Evolutionary conservation across 2,888 invertebrate species (phyloP), one percentile per base, ranked within the genome.

Genomic region (Troides aeacus): DNA sequence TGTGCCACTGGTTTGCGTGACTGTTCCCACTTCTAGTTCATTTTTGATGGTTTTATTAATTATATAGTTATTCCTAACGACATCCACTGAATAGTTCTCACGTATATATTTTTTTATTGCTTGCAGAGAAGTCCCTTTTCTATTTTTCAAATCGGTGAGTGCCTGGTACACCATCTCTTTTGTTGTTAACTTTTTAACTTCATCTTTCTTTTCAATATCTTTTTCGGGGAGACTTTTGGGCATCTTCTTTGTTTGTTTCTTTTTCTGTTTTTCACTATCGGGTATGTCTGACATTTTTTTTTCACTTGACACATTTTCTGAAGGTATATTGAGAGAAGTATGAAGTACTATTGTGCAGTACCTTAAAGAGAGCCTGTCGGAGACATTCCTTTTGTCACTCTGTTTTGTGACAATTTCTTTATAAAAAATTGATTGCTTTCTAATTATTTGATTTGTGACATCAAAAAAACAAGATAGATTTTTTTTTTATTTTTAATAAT

Each of bases 71-170:
- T 82, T 73, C 77, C 84, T 90, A 0, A 84, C 83, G 0, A 81
- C 80, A 58, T 92, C 81, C 0, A 87, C 83, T 0, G 79, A 72
- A 68, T 82, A 86, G 67, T 82, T 88, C 23, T 83, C 85, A 1
- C 79, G 77, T 7, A 92, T 76, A 46, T 83, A 84, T 56, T 90
- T 91, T 72, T 91, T 92, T 2, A 92, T 87, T 0, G 92, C 92
- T 57, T 89, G 79, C 0, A 90, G 58, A 0, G 92, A 92, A 0
- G 86, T 85, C 0, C 92, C 92, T 76, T 91, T 92, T 56, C 90
- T 76, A 0, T 74, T 79, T 21, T 86, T 84, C 0, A 90, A 72
- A 2, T 84, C 86, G 0, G 56, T 75, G 0, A 92, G 72, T 0
- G 91, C 89, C 65, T 88, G 77, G 2, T 79, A 74, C 0, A 92